These are phyloP conservation scores for Rhineura floridana DNA, from an alignment of 2,113 vertebrate genomes.

Conservation along the genomic window DNA sequence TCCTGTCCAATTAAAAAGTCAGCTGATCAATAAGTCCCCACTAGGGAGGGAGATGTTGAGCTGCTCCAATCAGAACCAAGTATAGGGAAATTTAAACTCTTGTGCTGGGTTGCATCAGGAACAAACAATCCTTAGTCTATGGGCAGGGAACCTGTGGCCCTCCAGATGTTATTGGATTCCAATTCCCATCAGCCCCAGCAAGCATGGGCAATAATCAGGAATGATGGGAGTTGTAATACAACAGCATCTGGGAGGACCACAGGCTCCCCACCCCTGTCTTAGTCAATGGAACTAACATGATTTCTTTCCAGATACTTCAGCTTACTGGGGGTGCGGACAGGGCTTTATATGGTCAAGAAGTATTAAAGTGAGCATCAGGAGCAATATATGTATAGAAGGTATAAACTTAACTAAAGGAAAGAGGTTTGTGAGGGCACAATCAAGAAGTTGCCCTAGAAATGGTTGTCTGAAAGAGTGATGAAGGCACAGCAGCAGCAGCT, in stretches of 20 bases:
- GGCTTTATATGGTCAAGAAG: neutral
- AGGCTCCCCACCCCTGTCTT: neutral
- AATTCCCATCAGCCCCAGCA: neutral
- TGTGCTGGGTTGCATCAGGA: neutral
- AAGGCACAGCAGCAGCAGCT: constrained; percentile 27
- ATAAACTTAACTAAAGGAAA: neutral
- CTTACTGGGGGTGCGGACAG: neutral
- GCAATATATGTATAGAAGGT: neutral
- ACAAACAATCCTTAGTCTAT: neutral
- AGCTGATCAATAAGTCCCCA: too few relatives aligned
- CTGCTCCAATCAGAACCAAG: neutral
- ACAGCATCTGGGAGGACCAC: too few relatives aligned
- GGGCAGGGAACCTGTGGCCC: neutral
- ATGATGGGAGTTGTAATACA: neutral
- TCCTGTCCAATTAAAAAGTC: neutral
- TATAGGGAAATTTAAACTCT: neutral
- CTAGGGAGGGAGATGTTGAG: neutral
- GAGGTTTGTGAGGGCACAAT: neutral
- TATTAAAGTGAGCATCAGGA: neutral
- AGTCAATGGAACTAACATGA: too few relatives aligned
- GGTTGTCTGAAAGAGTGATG: neutral
- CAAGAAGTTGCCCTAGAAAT: constrained; percentile 20
- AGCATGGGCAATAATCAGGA: neutral
- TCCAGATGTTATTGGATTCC: neutral
- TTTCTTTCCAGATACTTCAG: neutral